Conservation (phyloP, 2,113 vertebrate species). For the Litocranius walleri region DNA sequence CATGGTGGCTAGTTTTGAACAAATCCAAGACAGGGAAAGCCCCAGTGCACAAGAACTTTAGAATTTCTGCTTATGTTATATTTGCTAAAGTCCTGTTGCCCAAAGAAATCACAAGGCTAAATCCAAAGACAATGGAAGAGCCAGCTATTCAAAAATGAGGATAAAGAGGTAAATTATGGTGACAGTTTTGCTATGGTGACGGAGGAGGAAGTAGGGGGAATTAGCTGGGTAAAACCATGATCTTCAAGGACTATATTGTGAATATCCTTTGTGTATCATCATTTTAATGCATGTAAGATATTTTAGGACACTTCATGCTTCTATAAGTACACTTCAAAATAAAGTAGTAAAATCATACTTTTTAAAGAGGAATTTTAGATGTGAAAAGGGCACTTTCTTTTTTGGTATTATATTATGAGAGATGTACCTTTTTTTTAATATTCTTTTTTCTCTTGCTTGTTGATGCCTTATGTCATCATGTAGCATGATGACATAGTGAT, state of each 20-base stretch:
- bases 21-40: not conserved
- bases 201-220: not conserved
- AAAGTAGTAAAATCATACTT: not conserved
- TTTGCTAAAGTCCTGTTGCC: not conserved
- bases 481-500: not conserved
- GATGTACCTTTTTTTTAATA: not conserved
- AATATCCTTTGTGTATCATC: not conserved
- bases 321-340: not conserved
- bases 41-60: not conserved
- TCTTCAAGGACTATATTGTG: not conserved
- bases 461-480: not conserved
- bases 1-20: not conserved
- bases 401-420: not conserved
- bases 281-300: not conserved
- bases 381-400: not conserved
- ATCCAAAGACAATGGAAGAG: not conserved
- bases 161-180: not conserved
- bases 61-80: not conserved
- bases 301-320: not conserved
- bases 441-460: not conserved
- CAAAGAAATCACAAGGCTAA: not conserved
- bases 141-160: not conserved
- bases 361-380: not conserved
- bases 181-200: not conserved
- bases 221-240: not conserved